Base-by-base conservation (phyloP, 64 coral and sea anemone species). In the Dendrophyllia cribrosa region DNA sequence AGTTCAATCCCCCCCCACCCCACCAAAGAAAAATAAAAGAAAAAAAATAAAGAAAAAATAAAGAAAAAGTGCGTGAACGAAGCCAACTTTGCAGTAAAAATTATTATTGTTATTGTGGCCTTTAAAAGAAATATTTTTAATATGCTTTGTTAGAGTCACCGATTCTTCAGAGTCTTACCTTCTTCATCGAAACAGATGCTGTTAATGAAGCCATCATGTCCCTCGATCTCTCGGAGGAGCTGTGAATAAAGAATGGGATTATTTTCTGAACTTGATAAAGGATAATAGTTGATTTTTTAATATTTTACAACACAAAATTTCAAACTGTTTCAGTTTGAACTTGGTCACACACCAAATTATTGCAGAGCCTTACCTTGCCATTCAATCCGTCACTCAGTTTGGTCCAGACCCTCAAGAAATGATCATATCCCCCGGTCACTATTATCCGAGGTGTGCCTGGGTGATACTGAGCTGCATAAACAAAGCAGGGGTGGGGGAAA, bases 401-500 rank as follows among this genome's bases (percentile, higher is more conserved):
- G 70, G 91, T 91, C 97, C 97, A 99, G 86, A 99, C 91, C 81
- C 94, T 93, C 50, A 99, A 72, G 0, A 91, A 65, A 50, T 89
- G 73, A 69, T 99, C 97, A 91, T 96, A 99, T 53, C 97, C 97
- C 49, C 97, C 97, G 2, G 97, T 99, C 44, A 99, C 94, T 47
- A 99, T 34, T 43, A 99, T 79, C 44, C 91, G 67, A 25, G 94
- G 83, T 21, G 83, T 69, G 60, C 68, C 59, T 19, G 97, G 91
- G 10, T 99, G 97, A 78, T 94, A 99, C 26, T 91, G 91, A 21
- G 97, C 94, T 12, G 97, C 88, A 68, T 99, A 99, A 7, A 99
- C 97, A 92, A 99, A 99, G 58, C 97, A 99, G 0, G 97, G 97
- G 59, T 99, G 97, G 24, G 97, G 97, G 55, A 80, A 96, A 9